These are phyloP conservation scores for Myotis brandtii DNA, from an alignment of 2,113 vertebrate genomes.

Conservation along the genomic window DNA sequence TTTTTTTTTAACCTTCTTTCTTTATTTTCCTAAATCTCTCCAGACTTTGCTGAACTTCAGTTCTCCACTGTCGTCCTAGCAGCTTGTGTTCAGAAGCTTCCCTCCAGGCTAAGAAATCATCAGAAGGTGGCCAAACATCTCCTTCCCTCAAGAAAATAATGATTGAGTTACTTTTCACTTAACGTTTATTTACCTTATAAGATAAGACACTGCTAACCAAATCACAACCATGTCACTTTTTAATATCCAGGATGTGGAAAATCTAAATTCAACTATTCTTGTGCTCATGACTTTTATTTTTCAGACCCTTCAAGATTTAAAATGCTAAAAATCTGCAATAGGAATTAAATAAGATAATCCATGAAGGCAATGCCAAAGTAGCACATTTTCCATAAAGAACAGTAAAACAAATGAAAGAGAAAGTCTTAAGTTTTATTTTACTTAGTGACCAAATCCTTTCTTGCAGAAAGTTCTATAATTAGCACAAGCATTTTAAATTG, in stretches of 20 bases:
- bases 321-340: not conserved
- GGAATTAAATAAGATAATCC: conserved; percentile 24
- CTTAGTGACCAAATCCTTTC: not conserved
- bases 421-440: not conserved
- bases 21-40: conserved; percentile 74
- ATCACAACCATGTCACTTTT: not conserved
- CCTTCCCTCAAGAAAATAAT: conserved; percentile 29
- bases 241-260: not conserved
- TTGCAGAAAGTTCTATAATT: not conserved
- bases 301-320: not conserved
- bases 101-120: conserved; percentile 73
- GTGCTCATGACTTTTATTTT: not conserved
- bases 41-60: conserved; percentile 61
- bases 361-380: not conserved
- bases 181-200: not conserved
- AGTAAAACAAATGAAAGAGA: not conserved
- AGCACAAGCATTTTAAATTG: not conserved
- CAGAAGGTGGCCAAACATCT: conserved; percentile 62
- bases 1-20: not conserved
- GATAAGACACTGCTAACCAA: not conserved
- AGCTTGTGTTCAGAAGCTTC: conserved; percentile 64
- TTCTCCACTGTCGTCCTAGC: conserved; percentile 54
- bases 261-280: not conserved
- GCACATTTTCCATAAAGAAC: not conserved
- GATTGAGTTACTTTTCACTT: conserved; percentile 55